These are phyloP conservation scores for Alcis repandata DNA, from an alignment of 2,888 invertebrate genomes.

Conservation along the genomic window DNA sequence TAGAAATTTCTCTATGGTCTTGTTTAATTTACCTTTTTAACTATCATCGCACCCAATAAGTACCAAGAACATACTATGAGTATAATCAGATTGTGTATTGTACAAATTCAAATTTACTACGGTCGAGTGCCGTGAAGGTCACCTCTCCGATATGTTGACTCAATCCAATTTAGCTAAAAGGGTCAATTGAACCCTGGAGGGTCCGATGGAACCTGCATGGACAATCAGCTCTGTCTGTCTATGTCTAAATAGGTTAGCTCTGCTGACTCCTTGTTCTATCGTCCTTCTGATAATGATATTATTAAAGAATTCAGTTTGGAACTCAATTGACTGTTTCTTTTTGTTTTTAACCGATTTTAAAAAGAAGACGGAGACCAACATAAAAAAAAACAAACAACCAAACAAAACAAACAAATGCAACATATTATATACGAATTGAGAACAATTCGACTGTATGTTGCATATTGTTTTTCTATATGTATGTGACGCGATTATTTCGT, in stretches of 20 bases:
- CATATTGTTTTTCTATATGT: no score
- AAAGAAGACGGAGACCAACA: no score
- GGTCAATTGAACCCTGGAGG: constrained; percentile 45
- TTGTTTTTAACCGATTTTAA: no score
- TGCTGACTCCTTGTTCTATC: constrained; percentile 6
- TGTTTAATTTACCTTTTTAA: no score
- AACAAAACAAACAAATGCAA: no score
- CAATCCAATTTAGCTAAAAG: constrained; percentile 51
- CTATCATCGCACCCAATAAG: background rate
- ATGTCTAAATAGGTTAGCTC: constrained; percentile 19
- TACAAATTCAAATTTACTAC: constrained; percentile 2
- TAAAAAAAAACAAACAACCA: no score
- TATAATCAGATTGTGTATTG: background rate
- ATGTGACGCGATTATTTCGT: no score
- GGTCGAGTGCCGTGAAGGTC: constrained; percentile 26
- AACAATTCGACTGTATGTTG: no score
- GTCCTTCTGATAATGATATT: background rate
- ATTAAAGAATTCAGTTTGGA: no score
- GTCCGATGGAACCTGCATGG: constrained; percentile 38
- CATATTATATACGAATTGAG: no score
- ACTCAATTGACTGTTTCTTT: no score
- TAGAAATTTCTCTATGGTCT: no score
- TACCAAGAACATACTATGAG: background rate
- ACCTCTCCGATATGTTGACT: constrained; percentile 32
- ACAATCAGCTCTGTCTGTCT: constrained; percentile 39